Conservation (phyloP, 2,113 vertebrate genomes). For the Siniperca knerii region DNA sequence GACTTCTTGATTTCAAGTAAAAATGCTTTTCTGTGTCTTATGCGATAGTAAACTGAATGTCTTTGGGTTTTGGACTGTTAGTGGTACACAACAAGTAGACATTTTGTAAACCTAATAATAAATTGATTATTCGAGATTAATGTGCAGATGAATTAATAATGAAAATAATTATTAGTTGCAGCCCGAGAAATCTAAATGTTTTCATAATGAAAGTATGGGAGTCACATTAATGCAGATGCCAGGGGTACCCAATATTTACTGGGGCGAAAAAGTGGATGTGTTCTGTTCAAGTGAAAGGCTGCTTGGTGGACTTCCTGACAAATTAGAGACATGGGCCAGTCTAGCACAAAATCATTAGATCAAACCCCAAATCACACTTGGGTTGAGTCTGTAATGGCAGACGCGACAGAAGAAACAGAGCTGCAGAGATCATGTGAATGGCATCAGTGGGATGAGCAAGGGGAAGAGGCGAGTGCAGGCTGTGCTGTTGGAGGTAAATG, state of each 20-base stretch:
- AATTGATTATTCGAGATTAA: background rate
- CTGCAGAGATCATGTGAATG: constrained; percentile 48
- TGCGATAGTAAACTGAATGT: background rate
- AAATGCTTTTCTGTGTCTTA: background rate
- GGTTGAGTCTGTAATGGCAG: constrained; percentile 51
- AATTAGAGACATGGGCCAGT: constrained; percentile 42
- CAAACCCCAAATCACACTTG: constrained; percentile 45
- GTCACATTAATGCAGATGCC: background rate
- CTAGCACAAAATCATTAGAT: constrained; percentile 63
- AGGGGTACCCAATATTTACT: background rate
- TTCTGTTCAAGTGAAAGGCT: constrained; percentile 16
- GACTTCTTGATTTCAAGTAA: background rate
- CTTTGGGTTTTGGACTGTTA: background rate
- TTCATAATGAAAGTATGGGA: constrained; percentile 6
- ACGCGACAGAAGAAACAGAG: constrained; percentile 36
- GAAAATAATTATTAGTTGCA: background rate
- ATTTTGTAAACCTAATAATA: too few relatives aligned
- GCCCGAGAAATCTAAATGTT: background rate
- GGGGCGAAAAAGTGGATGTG: background rate
- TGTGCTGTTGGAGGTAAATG: constrained; percentile 71
- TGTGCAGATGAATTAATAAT: background rate
- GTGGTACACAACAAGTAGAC: background rate
- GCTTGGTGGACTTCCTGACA: constrained; percentile 41
- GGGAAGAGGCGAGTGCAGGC: constrained; percentile 44
- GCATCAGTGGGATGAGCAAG: constrained; percentile 39